phyloP scores from a whole-genome alignment of 2,113 vertebrate species.

The Euleptes europaea region DNA sequence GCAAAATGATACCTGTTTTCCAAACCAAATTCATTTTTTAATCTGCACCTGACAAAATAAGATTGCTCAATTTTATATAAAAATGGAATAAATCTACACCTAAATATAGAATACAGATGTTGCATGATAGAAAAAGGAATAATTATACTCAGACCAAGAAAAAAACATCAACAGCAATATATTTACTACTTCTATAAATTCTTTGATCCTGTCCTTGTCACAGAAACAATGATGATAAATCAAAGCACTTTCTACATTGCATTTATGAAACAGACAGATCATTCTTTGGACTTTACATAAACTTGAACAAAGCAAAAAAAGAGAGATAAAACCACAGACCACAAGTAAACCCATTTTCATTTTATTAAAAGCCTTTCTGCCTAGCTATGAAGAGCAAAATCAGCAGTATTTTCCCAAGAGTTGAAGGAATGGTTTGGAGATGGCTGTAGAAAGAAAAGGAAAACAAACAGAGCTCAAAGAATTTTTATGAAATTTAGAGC shows the following conservation, averaged over 20 bases:
- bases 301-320: conserved; percentile 5
- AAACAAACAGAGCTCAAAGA: not conserved
- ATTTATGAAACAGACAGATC: not conserved
- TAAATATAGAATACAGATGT: not conserved
- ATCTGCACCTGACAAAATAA: conserved; percentile 21
- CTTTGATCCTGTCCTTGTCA: not conserved
- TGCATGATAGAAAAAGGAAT: not conserved
- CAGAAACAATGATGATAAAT: conserved; percentile 17
- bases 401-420: not conserved
- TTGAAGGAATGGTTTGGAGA: not conserved
- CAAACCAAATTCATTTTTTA: conserved; percentile 44
- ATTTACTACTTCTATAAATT: not conserved
- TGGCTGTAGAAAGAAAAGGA: not conserved
- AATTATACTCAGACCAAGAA: not conserved
- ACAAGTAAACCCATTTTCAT: not conserved
- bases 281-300: not conserved
- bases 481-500: not conserved
- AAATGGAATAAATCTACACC: conserved; percentile 14
- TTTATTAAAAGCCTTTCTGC: not conserved
- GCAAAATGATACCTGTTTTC: conserved; percentile 17
- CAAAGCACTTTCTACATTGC: not conserved
- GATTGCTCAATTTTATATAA: conserved; percentile 36
- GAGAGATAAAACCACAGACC: not conserved
- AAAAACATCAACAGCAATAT: not conserved
- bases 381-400: not conserved